phyloP scores from a whole-genome alignment of 2,888 invertebrate species.

The Campoplex nolae region DNA sequence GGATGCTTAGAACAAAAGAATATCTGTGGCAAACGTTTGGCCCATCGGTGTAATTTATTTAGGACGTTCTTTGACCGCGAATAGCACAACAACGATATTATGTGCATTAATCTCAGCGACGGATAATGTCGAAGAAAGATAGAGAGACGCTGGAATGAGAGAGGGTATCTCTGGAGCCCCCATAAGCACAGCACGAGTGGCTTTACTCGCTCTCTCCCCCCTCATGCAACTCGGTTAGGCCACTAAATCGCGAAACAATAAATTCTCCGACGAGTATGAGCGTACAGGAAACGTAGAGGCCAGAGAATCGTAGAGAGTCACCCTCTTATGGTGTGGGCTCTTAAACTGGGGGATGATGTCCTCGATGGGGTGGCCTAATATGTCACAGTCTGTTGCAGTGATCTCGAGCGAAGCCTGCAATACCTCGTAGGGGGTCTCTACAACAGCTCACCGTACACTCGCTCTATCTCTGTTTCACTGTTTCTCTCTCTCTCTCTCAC shows the following conservation, averaged over 20 bases:
- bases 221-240: constrained; percentile 72
- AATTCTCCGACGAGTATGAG: constrained; percentile 75
- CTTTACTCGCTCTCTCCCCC: constrained; percentile 70
- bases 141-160: constrained; percentile 44
- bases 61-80: constrained; percentile 59
- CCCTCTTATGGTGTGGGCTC: constrained; percentile 77
- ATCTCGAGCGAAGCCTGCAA: constrained; percentile 74
- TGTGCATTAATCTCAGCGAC: constrained; percentile 38
- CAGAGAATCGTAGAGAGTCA: constrained; percentile 66
- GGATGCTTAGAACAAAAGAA: neutral
- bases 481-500: constrained; percentile 29
- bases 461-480: constrained; percentile 11
- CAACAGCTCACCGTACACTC: constrained; percentile 15
- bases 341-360: constrained; percentile 79
- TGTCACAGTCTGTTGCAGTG: constrained; percentile 84
- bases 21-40: constrained; percentile 57
- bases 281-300: constrained; percentile 61
- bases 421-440: constrained; percentile 70
- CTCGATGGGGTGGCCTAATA: constrained; percentile 83
- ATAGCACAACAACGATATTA: constrained; percentile 61
- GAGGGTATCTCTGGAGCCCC: constrained; percentile 57
- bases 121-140: constrained; percentile 22
- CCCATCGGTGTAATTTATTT: constrained; percentile 63
- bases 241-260: constrained; percentile 83
- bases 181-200: constrained; percentile 20